Evolutionary conservation across 1,140 invertebrate genomes (phyloP), one percentile per base, ranked within the genome.

Genomic region (Drosophila ambigua): DNA sequence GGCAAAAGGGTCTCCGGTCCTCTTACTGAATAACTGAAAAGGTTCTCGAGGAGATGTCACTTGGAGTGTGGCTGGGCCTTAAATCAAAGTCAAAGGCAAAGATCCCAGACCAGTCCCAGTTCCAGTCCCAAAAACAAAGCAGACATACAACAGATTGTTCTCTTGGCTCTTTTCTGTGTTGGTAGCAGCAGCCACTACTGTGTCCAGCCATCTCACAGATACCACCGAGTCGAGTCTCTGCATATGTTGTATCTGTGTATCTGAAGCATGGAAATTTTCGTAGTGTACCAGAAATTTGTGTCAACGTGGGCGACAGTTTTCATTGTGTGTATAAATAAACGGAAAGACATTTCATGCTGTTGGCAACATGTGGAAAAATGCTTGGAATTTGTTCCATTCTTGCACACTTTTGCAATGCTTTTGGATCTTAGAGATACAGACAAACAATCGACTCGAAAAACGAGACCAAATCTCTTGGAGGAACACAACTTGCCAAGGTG

Each of bases 291-390:
- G 46, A 83, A 83, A 79, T 76, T 83, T 76, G 79, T 83, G 79
- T 83, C 79, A 83, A 83, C 79, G 79, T 83, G 79, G 79, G 79
- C 79, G 79, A 83, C 60, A 62, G 54, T 71, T 74, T 79, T 69
- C 58, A 73, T 61, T 57, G 53, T 64, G 59, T 69, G 58, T 69
- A 77, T 75, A 83, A 83, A 81, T 74, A 83, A 75, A 78, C 54
- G 52, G 26, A 65, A 78, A 74, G 57, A 62, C 63, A 78, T 82
- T 78, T 79, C 48, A 55, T 81, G 54, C 58, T 76, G 58, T 72
- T 59, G 63, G 51, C 61, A 67, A 49, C 66, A 66, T 72, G 54
- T 71, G 65, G 60, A 75, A 59, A 74, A 73, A 73, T 54, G 57
- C 39, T 73, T 7, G 44, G 69, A 73, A 73, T 73, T 73, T 16